Evolutionary conservation across 2,113 vertebrate species (phyloP).

Genomic region (human (Homo sapiens)): GRCh38 chr3:188991501-188992000

Average conservation of each 20-base stretch:
- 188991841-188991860: not conserved
- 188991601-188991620: not conserved
- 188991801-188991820: not conserved
- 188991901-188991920: not conserved
- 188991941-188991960: no score
- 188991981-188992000: no score
- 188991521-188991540: constrained; percentile 6
- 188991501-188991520: not conserved
- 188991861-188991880: not conserved
- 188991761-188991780: not conserved
- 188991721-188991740: not conserved
- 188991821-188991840: not conserved
- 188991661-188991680: not conserved
- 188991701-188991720: not conserved
- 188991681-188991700: not conserved
- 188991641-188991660: not conserved
- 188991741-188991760: not conserved
- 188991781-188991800: not conserved
- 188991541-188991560: not conserved
- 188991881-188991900: not conserved
- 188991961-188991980: no score
- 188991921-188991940: no score
- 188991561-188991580: not conserved
- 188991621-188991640: not conserved
- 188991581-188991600: not conserved